Conservation (phyloP, 2,797 vertebrate genomes). For the Florisuga fusca region DNA sequence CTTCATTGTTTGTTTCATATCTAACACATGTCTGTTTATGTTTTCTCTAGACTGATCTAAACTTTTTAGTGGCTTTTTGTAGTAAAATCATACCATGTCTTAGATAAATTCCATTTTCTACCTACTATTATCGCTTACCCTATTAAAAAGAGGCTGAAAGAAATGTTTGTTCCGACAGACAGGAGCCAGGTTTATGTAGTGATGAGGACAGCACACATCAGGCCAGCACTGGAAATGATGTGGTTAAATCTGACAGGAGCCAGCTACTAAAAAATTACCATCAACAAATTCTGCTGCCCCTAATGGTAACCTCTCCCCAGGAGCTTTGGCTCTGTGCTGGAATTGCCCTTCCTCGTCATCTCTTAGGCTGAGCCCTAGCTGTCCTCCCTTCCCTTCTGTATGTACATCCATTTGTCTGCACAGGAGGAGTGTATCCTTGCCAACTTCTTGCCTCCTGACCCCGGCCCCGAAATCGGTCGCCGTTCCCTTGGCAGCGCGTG, state of each 20-base stretch:
- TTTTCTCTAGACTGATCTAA: neutral
- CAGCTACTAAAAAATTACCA: slow-evolving; percentile 1
- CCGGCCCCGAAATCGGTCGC: slow-evolving; percentile 2
- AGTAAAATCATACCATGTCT: neutral
- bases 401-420: neutral
- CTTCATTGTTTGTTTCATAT: neutral
- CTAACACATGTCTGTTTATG: neutral
- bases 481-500: slow-evolving; percentile 4
- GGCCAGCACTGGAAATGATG: neutral
- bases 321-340: neutral
- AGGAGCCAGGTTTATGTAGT: neutral
- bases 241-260: neutral
- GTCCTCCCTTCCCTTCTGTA: neutral
- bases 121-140: neutral
- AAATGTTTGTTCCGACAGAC: neutral
- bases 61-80: neutral
- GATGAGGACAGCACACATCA: neutral
- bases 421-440: neutral
- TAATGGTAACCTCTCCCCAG: neutral
- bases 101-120: neutral
- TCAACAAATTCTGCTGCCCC: neutral
- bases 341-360: neutral
- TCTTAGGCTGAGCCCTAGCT: neutral
- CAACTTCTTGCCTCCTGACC: neutral
- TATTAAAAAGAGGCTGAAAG: neutral